phyloP scores from a whole-genome alignment of 2,797 vertebrate genomes.

The Anolis apletophallus region DNA sequence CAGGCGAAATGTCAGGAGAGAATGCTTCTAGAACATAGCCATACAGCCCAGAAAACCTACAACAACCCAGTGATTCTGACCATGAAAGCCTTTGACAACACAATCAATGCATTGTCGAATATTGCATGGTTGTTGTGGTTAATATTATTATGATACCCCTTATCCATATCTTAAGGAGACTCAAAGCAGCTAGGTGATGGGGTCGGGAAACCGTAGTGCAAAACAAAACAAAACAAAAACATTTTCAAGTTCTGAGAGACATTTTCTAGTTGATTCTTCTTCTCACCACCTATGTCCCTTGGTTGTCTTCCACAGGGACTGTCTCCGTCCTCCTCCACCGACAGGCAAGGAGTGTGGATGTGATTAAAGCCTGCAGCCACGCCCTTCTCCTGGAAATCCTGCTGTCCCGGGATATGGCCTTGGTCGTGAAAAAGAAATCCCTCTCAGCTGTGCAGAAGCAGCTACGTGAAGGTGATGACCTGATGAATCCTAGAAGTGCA shows the following conservation, averaged over 20 bases:
- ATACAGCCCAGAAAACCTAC: no score
- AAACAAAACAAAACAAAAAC: no score
- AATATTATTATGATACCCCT: no score
- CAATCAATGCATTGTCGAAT: no score
- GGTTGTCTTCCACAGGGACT: conserved; percentile 49
- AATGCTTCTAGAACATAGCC: no score
- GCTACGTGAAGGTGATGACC: background rate
- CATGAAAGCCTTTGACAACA: no score
- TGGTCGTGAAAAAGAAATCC: conserved; percentile 36
- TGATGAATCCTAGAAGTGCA: background rate
- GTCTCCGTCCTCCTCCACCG: conserved; percentile 64
- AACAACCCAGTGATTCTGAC: no score
- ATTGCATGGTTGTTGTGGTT: no score
- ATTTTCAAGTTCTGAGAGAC: background rate
- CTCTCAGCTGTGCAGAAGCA: conserved; percentile 39
- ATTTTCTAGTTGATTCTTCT: background rate
- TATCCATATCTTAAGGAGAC: no score
- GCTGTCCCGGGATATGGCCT: conserved; percentile 26
- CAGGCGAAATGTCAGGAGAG: no score
- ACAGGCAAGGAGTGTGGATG: conserved; percentile 51
- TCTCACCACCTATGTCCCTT: background rate
- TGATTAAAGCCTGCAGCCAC: conserved; percentile 65
- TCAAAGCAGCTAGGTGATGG: no score
- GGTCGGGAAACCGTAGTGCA: no score
- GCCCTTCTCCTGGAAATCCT: conserved; percentile 59